Percentiles rank a stretch among this genome's conserved stretches.
These are phyloP conservation scores for Drosophila fuyamai DNA, from an alignment of 1,140 invertebrate genomes.

Conservation along the genomic window DNA sequence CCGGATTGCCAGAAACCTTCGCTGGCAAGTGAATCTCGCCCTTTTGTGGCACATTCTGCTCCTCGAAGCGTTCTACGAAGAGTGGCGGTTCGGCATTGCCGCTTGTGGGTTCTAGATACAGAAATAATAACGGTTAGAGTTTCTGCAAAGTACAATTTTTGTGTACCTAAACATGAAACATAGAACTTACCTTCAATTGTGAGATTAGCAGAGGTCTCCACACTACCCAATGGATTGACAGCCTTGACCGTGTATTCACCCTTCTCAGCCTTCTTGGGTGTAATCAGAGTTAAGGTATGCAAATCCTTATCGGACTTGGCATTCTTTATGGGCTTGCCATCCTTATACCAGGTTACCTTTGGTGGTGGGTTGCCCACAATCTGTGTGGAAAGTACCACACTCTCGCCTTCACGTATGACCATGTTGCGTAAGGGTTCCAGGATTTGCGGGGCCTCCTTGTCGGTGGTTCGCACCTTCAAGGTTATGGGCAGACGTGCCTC, in stretches of 20 bases:
- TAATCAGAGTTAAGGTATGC: slow-evolving; percentile 89
- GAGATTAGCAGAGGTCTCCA: slow-evolving; percentile 90
- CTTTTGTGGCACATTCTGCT: slow-evolving; percentile 92
- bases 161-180: slow-evolving; percentile 48
- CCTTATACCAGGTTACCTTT: slow-evolving; percentile 91
- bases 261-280: slow-evolving; percentile 88
- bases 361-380: slow-evolving; percentile 93
- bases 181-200: slow-evolving; percentile 90
- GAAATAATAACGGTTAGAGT: not conserved
- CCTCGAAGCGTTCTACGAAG: slow-evolving; percentile 95
- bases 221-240: slow-evolving; percentile 90
- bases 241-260: slow-evolving; percentile 93
- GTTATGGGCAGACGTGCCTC: slow-evolving; percentile 93
- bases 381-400: slow-evolving; percentile 90
- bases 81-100: slow-evolving; percentile 92
- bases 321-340: slow-evolving; percentile 89
- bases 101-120: slow-evolving; percentile 87
- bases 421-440: slow-evolving; percentile 91
- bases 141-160: slow-evolving; percentile 56
- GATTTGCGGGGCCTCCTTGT: slow-evolving; percentile 92
- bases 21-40: slow-evolving; percentile 92
- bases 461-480: slow-evolving; percentile 92
- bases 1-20: slow-evolving; percentile 94
- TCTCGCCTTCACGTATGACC: slow-evolving; percentile 91
- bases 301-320: slow-evolving; percentile 89